These are phyloP conservation scores for Enteromius viviparus DNA, from an alignment of 2,797 vertebrate species.

Conservation along the genomic window DNA sequence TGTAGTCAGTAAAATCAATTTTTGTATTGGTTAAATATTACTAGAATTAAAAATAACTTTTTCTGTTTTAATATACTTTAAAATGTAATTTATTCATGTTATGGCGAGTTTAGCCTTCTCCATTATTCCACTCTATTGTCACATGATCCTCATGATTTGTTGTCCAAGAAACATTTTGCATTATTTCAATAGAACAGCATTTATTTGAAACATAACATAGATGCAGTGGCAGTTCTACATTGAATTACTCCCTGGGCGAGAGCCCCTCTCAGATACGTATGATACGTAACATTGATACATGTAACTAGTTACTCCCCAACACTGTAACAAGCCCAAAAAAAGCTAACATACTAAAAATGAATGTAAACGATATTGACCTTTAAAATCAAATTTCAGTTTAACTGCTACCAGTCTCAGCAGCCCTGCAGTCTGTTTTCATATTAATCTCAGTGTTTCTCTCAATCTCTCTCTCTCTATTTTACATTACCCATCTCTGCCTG, in stretches of 20 bases:
- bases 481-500: slow-evolving; percentile 21
- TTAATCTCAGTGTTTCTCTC: slow-evolving; percentile 27
- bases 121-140: neutral
- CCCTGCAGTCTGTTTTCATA: slow-evolving; percentile 12
- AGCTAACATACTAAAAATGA: neutral
- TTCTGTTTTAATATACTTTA: neutral
- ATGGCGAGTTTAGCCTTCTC: neutral
- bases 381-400: neutral
- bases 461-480: neutral
- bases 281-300: neutral
- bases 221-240: no score
- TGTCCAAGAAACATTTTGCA: neutral
- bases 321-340: neutral
- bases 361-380: neutral
- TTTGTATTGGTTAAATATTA: neutral
- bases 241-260: no score
- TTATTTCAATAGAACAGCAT: neutral
- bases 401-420: neutral
- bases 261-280: neutral
- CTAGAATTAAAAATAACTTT: neutral
- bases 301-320: neutral
- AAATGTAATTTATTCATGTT: neutral
- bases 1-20: neutral
- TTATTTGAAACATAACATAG: neutral
- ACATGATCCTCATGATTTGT: neutral